A percentile compares a stretch with the other conserved stretches of the same genome.
These are phyloP conservation scores for Exocentrus adspersus DNA, from an alignment of 2,888 invertebrate genomes.

Conservation along the genomic window DNA sequence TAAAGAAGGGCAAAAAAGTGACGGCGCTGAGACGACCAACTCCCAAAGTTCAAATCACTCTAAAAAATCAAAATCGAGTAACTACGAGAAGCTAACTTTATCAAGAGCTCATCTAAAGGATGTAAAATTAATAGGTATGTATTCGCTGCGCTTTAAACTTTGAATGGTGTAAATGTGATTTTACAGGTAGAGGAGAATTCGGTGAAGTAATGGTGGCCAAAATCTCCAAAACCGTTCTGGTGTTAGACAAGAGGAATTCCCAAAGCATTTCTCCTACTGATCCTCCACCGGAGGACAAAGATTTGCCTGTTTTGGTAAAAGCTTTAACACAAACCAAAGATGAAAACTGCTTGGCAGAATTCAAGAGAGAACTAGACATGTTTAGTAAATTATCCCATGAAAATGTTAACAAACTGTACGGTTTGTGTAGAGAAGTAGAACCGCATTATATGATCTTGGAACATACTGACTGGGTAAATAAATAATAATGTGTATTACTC, in stretches of 20 bases:
- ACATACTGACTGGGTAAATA: constrained; percentile 89
- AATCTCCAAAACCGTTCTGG: constrained; percentile 53
- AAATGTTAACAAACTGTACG: constrained; percentile 81
- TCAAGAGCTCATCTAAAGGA: constrained; percentile 80
- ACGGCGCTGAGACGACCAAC: constrained; percentile 73
- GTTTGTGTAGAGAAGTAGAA: constrained; percentile 83
- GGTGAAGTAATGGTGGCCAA: constrained; percentile 89
- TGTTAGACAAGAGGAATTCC: constrained; percentile 49
- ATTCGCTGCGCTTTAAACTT: not conserved
- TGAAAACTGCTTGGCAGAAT: constrained; percentile 81
- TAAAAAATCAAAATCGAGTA: constrained; percentile 70
- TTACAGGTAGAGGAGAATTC: constrained; percentile 80
- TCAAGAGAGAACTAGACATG: constrained; percentile 89
- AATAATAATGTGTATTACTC: constrained; percentile 16
- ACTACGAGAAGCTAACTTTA: constrained; percentile 80
- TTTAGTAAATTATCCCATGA: constrained; percentile 85
- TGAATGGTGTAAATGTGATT: not conserved
- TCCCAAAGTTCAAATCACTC: constrained; percentile 69
- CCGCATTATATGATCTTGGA: constrained; percentile 91
- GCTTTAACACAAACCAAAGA: constrained; percentile 80
- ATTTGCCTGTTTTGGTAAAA: constrained; percentile 76
- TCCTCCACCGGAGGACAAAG: constrained; percentile 61
- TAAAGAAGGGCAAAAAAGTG: constrained; percentile 71
- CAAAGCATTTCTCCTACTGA: constrained; percentile 48
- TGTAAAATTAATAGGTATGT: constrained; percentile 67